Evolutionary conservation across 2,797 vertebrate species (phyloP), one percentile per base, ranked within the genome.

Genomic region (Coreius guichenoti): DNA sequence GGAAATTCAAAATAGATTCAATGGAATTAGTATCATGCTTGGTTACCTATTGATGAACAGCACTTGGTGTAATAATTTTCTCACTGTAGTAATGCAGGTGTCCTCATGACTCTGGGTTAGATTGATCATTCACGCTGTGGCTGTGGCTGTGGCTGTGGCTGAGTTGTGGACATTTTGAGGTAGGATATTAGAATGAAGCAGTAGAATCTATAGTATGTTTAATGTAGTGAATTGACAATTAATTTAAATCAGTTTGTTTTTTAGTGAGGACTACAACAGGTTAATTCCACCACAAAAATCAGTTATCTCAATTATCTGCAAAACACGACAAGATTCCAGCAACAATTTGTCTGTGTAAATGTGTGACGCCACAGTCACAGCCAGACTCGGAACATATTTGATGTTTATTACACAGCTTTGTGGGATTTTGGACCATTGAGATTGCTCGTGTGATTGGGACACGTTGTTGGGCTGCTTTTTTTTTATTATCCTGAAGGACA

Each of bases 41-140:
- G 72, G 82, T 87, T 80, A 70, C 56, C 78, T 58, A 63, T 61
- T 87, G 70, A 69, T 51, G 49, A 61, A 73, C 43, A 61, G 39
- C 72, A 39, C 26, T 17, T n/a, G 26, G 69, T 56, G 47, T 69
- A 69, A 81, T 81, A 6, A 87, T 78, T 63, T 61, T 81, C 78
- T 63, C 43, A 79, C 49, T 73, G 31, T 70, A 61, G 26, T 21
- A 80, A 43, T 61, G 63, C 81, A 78, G 21, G 29, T 77, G 23
- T 75, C 45, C 82, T 84, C 45, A 21, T 68, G n/a, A 31, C 49
- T 56, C 33, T 31, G 9, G 21, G 43, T 83, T 82, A 47, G 81
- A 73, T 70, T 83, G 81, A 84, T 77, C 49, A 77, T 84, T 84
- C 49, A 58, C 17, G 6, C 23, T 31, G 36, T 77, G 33, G 8